Evolutionary conservation across 2,797 vertebrate species (phyloP), one percentile per base, ranked within the genome.

Genomic region (Cheirogaleus major): DNA sequence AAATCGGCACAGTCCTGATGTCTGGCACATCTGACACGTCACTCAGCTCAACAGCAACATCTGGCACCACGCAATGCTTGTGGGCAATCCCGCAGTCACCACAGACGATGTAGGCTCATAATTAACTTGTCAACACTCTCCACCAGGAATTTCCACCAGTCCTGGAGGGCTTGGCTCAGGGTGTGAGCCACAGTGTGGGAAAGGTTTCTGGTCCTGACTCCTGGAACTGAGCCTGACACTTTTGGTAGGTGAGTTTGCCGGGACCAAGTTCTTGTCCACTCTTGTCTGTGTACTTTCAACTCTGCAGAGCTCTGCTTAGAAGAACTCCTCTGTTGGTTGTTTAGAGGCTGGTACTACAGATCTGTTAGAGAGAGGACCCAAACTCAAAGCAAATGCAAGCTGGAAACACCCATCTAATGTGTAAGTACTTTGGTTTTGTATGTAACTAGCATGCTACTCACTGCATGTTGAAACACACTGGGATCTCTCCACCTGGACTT

Each of bases 111-210:
- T 48, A 94, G 45, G 32, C 57, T 83, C 32, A 2, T 95, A 87
- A 98, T 96, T 96, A 96, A 96, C 95, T 96, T 97, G 81, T 97
- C 96, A 97, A 20, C 96, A 95, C 95, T 87, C 69, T 35, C 63
- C 48, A 79, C 80, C 91, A 93, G 61, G 87, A 90, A 82, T 96
- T 95, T 95, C 81, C 88, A 89, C 59, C 0, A 0, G 35, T 93
- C n/a, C 43, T 27, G 73, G 61, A 94, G 59, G 70, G 73, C 65
- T 92, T 69, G 86, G 89, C 79, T 89, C 61, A 96, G 83, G 73
- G 67, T 86, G 30, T 94, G 73, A 94, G 76, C 86, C 32, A 45
- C 32, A 17, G 55, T 50, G 18, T 48, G 69, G n/a, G 76, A 86
- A 93, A 38, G 61, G 32, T 67, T 96, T 80, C 75, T 81, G 69